These are phyloP conservation scores for Folsomia candida DNA, from an alignment of 2,888 invertebrate genomes.

Conservation along the genomic window DNA sequence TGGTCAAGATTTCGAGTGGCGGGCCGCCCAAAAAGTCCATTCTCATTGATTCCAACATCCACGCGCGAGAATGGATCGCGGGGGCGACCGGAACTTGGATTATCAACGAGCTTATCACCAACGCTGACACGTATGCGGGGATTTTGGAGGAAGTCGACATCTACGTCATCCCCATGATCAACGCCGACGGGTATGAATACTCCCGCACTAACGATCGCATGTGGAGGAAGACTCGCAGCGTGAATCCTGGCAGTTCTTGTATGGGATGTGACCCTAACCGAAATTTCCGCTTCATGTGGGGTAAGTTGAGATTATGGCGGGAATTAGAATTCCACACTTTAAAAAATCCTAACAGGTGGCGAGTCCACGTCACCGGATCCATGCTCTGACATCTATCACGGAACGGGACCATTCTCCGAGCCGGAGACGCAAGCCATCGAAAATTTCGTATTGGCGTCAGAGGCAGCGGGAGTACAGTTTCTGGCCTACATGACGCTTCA, in stretches of 20 bases:
- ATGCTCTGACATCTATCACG: not conserved
- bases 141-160: slow-evolving; percentile 61
- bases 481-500: not conserved
- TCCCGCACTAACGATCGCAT: slow-evolving; percentile 71
- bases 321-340: not conserved
- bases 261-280: slow-evolving; percentile 74
- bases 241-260: slow-evolving; percentile 56
- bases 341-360: not conserved
- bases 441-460: not conserved
- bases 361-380: not conserved
- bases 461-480: not conserved
- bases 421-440: not conserved
- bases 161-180: slow-evolving; percentile 70
- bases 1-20: slow-evolving; percentile 45
- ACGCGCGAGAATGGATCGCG: slow-evolving; percentile 76
- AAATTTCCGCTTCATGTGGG: slow-evolving; percentile 55
- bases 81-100: slow-evolving; percentile 74
- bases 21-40: slow-evolving; percentile 27
- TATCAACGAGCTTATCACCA: slow-evolving; percentile 64
- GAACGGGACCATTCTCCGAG: not conserved
- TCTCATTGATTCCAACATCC: slow-evolving; percentile 51
- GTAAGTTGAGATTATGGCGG: not conserved
- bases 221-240: slow-evolving; percentile 73
- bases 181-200: slow-evolving; percentile 86
- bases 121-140: slow-evolving; percentile 56